These are phyloP conservation scores for Taenioides sp. DNA, from an alignment of 2,797 vertebrate genomes.

Conservation along the genomic window DNA sequence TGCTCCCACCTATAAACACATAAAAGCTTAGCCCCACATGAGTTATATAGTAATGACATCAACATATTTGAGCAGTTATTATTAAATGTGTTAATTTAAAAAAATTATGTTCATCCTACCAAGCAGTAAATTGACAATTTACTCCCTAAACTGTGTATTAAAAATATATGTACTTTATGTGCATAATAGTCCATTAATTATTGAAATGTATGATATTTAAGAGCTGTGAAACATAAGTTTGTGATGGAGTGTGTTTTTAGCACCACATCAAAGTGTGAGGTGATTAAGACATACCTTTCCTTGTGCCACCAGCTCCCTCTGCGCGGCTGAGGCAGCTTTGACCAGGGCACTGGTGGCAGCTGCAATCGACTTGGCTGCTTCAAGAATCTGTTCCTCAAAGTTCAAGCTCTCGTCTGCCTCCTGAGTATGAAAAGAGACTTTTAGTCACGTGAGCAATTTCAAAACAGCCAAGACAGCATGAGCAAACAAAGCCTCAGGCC, in stretches of 20 bases:
- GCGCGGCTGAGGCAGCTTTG: slow-evolving; percentile 92
- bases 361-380: slow-evolving; percentile 95
- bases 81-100: neutral
- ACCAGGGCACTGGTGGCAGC: slow-evolving; percentile 94
- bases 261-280: neutral
- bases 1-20: slow-evolving; percentile 84
- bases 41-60: neutral
- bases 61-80: neutral
- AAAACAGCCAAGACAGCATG: neutral
- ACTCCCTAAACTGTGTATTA: neutral
- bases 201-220: slow-evolving; percentile 1
- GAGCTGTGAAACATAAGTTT: slow-evolving; percentile 1
- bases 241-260: neutral
- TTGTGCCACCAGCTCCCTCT: slow-evolving; percentile 93
- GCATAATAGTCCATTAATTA: neutral
- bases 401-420: slow-evolving; percentile 95
- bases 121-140: neutral
- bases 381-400: slow-evolving; percentile 96
- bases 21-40: neutral
- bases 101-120: neutral
- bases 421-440: slow-evolving; percentile 64
- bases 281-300: slow-evolving; percentile 83
- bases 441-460: neutral
- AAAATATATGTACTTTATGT: neutral
- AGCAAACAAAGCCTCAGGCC: neutral